Conservation (phyloP, 2,113 vertebrate species). For the Chaetorhynchus papuensis region DNA sequence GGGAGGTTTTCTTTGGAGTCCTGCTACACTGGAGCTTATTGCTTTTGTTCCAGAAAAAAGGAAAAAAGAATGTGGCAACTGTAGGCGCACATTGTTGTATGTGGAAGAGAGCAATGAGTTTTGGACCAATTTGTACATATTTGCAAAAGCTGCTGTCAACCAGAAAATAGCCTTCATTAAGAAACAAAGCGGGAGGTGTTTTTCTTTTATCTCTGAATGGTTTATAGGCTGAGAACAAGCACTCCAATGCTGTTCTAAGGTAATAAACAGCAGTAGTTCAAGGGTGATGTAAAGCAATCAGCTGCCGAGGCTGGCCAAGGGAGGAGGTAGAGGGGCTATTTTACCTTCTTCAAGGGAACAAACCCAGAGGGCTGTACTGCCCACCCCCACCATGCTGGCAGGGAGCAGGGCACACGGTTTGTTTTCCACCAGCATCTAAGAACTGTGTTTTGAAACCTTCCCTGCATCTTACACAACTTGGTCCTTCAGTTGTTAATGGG, state of each 20-base stretch:
- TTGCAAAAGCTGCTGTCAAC: neutral
- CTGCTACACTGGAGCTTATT: neutral
- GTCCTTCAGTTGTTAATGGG: neutral
- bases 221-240: neutral
- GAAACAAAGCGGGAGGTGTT: neutral
- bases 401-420: fast-evolving
- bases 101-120: neutral
- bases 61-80: neutral
- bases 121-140: slow-evolving; percentile 4
- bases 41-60: neutral
- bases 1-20: neutral
- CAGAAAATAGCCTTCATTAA: slow-evolving; percentile 20
- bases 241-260: neutral
- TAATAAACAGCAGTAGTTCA: neutral
- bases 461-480: neutral
- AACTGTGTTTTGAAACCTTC: neutral
- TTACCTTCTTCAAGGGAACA: neutral
- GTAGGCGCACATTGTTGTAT: neutral
- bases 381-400: neutral
- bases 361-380: neutral
- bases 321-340: neutral
- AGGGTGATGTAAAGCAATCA: neutral
- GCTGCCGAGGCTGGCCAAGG: neutral
- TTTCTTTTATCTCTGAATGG: neutral
- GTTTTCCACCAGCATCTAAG: neutral